Base-by-base conservation (phyloP, 2,797 vertebrate species). In the Oceanodroma leucorhoa region DNA sequence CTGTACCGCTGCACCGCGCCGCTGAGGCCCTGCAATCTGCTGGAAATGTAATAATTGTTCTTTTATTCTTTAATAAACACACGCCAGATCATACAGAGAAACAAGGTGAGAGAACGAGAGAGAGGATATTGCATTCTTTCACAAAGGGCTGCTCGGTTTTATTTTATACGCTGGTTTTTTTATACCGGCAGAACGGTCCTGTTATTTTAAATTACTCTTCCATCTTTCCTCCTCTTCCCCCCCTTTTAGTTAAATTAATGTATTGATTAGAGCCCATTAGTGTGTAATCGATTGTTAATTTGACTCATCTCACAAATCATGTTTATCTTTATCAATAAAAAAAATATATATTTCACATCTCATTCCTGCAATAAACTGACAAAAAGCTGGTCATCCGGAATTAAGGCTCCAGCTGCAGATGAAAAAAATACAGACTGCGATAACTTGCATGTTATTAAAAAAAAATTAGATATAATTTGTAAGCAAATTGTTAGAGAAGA, bases 281-380 rank as follows among this genome's bases (percentile, higher is more conserved):
- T 64, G 94, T 89, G 87, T 97, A 98, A 98, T 97, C 81, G 90
- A 98, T 97, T 97, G 97, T 98, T 98, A 98, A 98, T 98, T 97
- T 97, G 97, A 97, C 95, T 97, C 90, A 87, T 96, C 97, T 97
- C 97, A 95, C 97, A 97, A 97, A 98, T 98, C 97, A 97, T 92
- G 96, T 97, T 97, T 97, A 97, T 97, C 95, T 95, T 91, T 94
- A 78, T 92, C 95, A 93, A 95, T 97, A 86, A 96, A 97, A 95
- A 34, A 93, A 29, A 90, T 46, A 78, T 93, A 55, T 95, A 94
- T 95, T 34, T 70, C 40, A 34, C 46, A 77, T 96, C 85, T 96
- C 58, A 61, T 92, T 97, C 93, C 87, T 92, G 95, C 69, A 45
- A 89, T 79, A 92, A 79, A 79, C 36, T 91, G 95, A 93, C 62